Percentiles rank a stretch among this genome's conserved stretches.
phyloP scores from a whole-genome alignment of 1,140 invertebrate species.

The Steinernema feltiae region DNA sequence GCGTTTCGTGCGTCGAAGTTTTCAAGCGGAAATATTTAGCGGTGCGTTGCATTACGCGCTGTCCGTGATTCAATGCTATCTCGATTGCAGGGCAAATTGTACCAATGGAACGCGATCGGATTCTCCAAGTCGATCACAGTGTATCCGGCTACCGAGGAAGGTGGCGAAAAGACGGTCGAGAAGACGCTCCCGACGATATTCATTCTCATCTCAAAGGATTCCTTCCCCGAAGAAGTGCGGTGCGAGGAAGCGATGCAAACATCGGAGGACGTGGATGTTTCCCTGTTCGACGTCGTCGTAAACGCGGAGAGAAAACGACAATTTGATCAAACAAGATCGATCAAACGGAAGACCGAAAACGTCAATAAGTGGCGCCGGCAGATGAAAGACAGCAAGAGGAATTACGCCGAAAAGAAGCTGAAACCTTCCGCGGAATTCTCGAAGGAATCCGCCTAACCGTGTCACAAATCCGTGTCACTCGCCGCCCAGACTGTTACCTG shows the following conservation, averaged over 20 bases:
- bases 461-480: too few relatives aligned
- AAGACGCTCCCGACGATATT: neutral
- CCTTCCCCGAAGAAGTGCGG: neutral
- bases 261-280: neutral
- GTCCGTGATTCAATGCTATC: neutral
- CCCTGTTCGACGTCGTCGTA: neutral
- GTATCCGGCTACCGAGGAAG: neutral
- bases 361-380: neutral
- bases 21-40: neutral
- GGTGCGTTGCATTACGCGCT: neutral
- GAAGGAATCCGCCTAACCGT: too few relatives aligned
- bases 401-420: neutral
- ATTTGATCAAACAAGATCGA: neutral
- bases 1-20: neutral
- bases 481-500: too few relatives aligned
- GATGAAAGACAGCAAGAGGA: neutral
- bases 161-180: neutral
- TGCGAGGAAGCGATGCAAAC: neutral
- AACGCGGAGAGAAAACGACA: neutral
- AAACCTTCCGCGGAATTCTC: neutral
- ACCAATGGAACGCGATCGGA: neutral
- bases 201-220: neutral
- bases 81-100: neutral
- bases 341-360: neutral
- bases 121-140: neutral